Conservation (phyloP, 2,888 invertebrate genomes). For the Leucophenga maculata region DNA sequence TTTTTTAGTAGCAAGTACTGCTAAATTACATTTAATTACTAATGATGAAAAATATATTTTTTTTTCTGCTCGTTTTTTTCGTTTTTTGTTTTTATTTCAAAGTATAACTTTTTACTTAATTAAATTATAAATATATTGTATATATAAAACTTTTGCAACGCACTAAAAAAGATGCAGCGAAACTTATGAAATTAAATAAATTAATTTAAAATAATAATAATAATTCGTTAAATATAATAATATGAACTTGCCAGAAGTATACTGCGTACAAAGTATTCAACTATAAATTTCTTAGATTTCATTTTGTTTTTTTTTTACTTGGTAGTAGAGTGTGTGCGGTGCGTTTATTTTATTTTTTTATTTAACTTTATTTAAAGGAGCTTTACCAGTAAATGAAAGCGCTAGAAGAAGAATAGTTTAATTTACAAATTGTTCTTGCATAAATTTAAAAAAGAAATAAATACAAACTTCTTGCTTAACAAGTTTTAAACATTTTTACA, state of each 20-base stretch:
- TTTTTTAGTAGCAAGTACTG: neutral
- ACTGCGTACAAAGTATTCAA: conserved; percentile 27
- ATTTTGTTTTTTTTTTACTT: conserved; percentile 1
- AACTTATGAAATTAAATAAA: conserved; percentile 21
- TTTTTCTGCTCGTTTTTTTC: conserved; percentile 29
- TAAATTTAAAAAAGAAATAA: too few species aligned
- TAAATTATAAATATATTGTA: neutral
- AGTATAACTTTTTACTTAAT: conserved; percentile 21
- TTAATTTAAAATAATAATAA: conserved; percentile 10
- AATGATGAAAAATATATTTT: neutral
- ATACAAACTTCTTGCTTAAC: too few species aligned
- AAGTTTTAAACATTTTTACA: neutral
- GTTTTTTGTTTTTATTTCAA: conserved; percentile 43
- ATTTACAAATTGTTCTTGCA: too few species aligned
- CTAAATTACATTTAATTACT: conserved; percentile 11
- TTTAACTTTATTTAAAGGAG: too few species aligned
- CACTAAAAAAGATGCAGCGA: conserved; percentile 9
- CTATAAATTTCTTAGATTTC: conserved; percentile 27
- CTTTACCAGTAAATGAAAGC: too few species aligned
- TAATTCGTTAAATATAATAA: neutral
- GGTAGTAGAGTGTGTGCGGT: neutral
- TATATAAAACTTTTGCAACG: conserved; percentile 15
- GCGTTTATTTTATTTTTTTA: neutral
- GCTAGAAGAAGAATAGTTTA: too few species aligned
- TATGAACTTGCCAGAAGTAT: conserved; percentile 7